Evolutionary conservation across 2,113 vertebrate genomes (phyloP).

Genomic region (Xerus inauris): DNA sequence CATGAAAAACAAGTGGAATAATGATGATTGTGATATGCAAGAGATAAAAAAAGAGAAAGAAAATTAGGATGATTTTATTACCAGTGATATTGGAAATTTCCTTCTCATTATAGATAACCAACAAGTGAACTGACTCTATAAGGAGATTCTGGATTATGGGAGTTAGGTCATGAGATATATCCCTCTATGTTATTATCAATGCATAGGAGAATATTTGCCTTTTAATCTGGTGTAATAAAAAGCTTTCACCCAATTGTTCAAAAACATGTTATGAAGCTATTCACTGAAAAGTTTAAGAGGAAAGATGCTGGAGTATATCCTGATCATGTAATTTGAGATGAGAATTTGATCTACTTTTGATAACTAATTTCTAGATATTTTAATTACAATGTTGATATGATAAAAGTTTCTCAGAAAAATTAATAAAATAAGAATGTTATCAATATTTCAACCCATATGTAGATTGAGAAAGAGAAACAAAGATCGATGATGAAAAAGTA

Average conservation of each 20-base stretch:
- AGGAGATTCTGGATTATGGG: background rate
- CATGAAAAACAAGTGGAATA: background rate
- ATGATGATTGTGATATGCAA: background rate
- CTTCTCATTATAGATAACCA: background rate
- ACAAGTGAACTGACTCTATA: background rate
- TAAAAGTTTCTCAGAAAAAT: background rate
- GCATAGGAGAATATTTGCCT: background rate
- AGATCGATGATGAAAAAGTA: background rate
- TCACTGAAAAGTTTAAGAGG: background rate
- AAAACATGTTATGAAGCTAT: background rate
- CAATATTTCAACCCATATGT: background rate
- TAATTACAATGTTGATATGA: background rate
- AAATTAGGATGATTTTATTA: background rate
- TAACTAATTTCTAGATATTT: background rate
- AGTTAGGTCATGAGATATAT: background rate
- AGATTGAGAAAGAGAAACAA: constrained; percentile 2
- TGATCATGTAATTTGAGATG: background rate
- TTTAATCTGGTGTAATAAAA: background rate
- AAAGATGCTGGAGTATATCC: background rate
- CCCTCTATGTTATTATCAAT: background rate
- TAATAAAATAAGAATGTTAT: background rate
- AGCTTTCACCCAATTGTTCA: background rate
- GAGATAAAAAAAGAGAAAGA: background rate
- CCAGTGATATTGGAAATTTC: background rate
- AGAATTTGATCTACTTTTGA: background rate